Evolutionary conservation across 2,797 vertebrate genomes (phyloP), one percentile per base, ranked within the genome.

Genomic region (Taenioides sp.): DNA sequence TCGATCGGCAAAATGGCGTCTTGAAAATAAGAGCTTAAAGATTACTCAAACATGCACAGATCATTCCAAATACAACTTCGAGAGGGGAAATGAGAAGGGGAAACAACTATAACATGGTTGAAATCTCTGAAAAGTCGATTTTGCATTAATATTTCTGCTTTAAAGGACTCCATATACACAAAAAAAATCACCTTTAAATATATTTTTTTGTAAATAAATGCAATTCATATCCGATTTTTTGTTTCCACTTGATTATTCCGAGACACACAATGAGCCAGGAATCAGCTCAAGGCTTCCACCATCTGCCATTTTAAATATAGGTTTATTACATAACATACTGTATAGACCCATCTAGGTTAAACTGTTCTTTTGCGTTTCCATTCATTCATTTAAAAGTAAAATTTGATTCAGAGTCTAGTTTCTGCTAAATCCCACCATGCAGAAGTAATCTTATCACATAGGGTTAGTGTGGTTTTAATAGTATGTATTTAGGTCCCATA

Each of bases 221-320:
- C 22, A 3, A 14, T 12, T 57, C 3, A 3, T 10, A 9, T 31
- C 27, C 25, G 2, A 18, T 28, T 11, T 37, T 37, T 37, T 37
- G 28, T 28, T 62, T 31, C 18, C 60, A 34, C 60, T 28, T 62
- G 31, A 62, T 62, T 37, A n/a, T 37, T 34, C 60, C 18, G 16
- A 60, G 17, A 7, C 12, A 7, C 60, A 62, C 58, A 31, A 28
- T 20, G 60, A 59, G 25, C 28, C 60, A 62, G 17, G 60, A 62
- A 37, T 37, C 60, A 62, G 60, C 60, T 62, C 60, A 62, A 31
- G 60, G 60, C 60, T 62, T 62, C 31, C 60, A 62, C 60, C 60
- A 62, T 62, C 60, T 62, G 60, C 60, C 60, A 62, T 62, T 62
- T 62, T 62, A 62, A 31, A 62, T 62, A 62, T 62, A 62, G 60